Percentiles rank a stretch among this genome's conserved stretches.
These are phyloP conservation scores for Dasypolia templi DNA, from an alignment of 2,888 invertebrate genomes.

Conservation along the genomic window DNA sequence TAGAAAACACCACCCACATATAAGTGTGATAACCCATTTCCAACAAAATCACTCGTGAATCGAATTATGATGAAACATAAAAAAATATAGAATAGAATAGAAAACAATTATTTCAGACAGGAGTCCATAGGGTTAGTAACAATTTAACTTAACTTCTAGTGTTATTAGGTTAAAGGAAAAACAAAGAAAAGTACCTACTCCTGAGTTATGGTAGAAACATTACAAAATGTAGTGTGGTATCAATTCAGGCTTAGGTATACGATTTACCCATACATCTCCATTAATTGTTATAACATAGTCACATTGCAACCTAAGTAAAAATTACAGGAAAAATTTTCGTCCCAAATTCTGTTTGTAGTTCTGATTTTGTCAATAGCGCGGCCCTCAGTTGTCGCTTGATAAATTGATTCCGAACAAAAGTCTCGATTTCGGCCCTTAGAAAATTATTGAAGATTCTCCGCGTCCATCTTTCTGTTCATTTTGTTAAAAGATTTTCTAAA, in stretches of 20 bases:
- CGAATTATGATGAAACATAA: neutral
- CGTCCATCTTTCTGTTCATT: neutral
- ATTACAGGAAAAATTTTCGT: neutral
- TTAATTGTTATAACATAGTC: too few species aligned
- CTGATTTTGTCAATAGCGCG: conserved; percentile 11
- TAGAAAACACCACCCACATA: neutral
- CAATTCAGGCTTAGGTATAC: neutral
- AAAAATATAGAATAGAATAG: too few species aligned
- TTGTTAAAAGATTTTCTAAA: neutral
- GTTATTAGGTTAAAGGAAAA: neutral
- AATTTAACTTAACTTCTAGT: too few species aligned
- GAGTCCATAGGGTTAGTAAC: too few species aligned
- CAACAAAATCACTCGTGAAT: neutral
- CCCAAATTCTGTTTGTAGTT: neutral
- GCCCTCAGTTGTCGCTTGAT: neutral
- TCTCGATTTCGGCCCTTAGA: conserved; percentile 3
- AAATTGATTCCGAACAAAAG: conserved; percentile 13
- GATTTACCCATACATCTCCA: neutral
- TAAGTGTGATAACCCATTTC: neutral
- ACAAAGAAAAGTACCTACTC: neutral
- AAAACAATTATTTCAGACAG: too few species aligned
- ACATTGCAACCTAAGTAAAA: neutral
- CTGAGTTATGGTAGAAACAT: neutral
- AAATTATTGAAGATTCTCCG: neutral
- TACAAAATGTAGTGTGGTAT: neutral